A percentile compares a stretch with the other conserved stretches of the same genome.
phyloP scores from a whole-genome alignment of 2,113 vertebrate species.

The Toxostoma redivivum region DNA sequence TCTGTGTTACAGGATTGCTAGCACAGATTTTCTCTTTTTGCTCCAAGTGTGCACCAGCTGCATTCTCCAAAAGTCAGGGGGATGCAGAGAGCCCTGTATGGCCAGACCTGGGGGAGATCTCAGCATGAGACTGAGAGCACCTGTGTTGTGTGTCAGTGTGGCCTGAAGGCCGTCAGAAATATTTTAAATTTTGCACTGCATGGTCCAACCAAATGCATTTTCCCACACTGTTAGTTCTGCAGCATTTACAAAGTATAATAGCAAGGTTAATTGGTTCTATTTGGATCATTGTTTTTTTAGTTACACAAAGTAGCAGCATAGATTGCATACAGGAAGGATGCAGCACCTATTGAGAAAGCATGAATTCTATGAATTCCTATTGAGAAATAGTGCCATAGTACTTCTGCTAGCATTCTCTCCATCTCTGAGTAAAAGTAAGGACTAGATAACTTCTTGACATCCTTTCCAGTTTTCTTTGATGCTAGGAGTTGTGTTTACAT shows the following conservation, averaged over 20 bases:
- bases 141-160: not conserved
- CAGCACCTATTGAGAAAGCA: not conserved
- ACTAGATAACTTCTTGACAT: not conserved
- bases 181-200: not conserved
- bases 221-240: not conserved
- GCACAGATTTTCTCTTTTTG: not conserved
- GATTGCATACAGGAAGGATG: not conserved
- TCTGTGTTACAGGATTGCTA: not conserved
- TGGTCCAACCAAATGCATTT: not conserved
- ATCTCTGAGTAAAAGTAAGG: not conserved
- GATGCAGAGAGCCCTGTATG: not conserved
- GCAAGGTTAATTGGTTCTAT: not conserved
- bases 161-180: not conserved
- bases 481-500: not conserved
- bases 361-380: not conserved
- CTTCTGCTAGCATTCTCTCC: not conserved
- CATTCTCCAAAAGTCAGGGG: not conserved
- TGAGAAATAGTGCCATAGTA: not conserved
- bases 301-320: not conserved
- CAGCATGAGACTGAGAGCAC: not conserved
- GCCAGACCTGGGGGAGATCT: not conserved
- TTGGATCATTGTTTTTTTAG: not conserved
- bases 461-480: not conserved
- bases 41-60: not conserved
- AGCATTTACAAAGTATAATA: not conserved